Evolutionary conservation across 2,113 vertebrate species (phyloP), one percentile per base, ranked within the genome.

Genomic region (Tiliqua scincoides): DNA sequence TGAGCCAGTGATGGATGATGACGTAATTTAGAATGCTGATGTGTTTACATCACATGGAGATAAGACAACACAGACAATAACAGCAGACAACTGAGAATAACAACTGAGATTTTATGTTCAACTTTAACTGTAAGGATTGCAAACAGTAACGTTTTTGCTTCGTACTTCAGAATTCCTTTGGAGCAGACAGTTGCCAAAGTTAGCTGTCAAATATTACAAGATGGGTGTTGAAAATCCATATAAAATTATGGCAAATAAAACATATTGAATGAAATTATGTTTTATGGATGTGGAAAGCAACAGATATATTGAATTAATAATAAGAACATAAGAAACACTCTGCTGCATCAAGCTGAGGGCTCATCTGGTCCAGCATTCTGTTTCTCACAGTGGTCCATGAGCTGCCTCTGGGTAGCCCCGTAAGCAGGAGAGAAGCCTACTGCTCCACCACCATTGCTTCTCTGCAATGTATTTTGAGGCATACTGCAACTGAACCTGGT

Each of bases 181-280:
- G 18, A 48, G 35, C 10, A 2, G 17, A 9, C 20, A 52, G 61
- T 70, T 68, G 30, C 57, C 40, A 79, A 70, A 40, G 76, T 67
- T 14, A 37, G 21, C 25, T 30, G 79, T 23, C 32, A 40, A 61
- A 61, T 85, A 62, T 72, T 71, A 59, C 23, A 73, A 12, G n/a
- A 7, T 73, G 21, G 25, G 18, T 48, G 52, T 32, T 35, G 10
- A 37, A 73, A 63, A 86, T 2, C 12, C 3, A 75, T 75, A 65
- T 54, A 2, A 85, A 67, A 90, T 2, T 20, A 18, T 68, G 35
- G 40, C 57, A 0, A 43, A 61, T 54, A 65, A 8, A 3, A 59
- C 15, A 23, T 4, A 78, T 82, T 86, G 75, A n/a, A 85, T 83
- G 78, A 43, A 52, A 74, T 85, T 78, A 74, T 32, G 40, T 25